Evolutionary conservation across 2,113 vertebrate genomes (phyloP), one percentile per base, ranked within the genome.

Genomic region (Cichladusa arquata): DNA sequence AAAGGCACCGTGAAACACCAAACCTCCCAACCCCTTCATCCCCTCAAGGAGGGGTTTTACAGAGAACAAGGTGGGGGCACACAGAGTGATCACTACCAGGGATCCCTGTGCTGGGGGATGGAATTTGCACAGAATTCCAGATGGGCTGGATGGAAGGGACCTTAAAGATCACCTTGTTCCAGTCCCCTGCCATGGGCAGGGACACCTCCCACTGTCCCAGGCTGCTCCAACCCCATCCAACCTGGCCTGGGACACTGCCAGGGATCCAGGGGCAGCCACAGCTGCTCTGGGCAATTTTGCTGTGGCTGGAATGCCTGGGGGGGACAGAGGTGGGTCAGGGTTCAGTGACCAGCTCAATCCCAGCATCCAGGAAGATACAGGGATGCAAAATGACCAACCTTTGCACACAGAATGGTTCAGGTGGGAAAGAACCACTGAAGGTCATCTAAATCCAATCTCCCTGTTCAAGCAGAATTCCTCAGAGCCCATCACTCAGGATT

Each of bases 11-110:
- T 0, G 14, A 40, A 81, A 81, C 70, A 40, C 29, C 69, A 58
- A 81, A 42, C 67, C 58, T 15, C 14, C 16, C 12, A 8, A 25
- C 33, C 60, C 54, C 54, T 60, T 14, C 74, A 40, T 2, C 48
- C 33, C 72, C 79, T 57, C 42, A 26, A 48, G 66, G 28, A 62
- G 34, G 56, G n/a, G 18, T 61, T 77, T 76, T 34, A 50, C 11
- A 13, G 45, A 50, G 40, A 9, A 12, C 20, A 23, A 54, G 17
- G 69, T 11, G 19, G 31, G 42, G 38, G 18, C 53, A 33, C 6
- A 5, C 44, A 48, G 31, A 53, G 28, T 0, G 1, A 12, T 57
- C 14, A 1, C 42, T 5, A 4, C 57, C 29, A 62, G 26, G 47
- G 47, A 67, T 38, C 14, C 11, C 33, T 0, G 2, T 3, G 13